Conservation (phyloP, 2,113 vertebrate genomes). For the Periophthalmodon schlosseri region DNA sequence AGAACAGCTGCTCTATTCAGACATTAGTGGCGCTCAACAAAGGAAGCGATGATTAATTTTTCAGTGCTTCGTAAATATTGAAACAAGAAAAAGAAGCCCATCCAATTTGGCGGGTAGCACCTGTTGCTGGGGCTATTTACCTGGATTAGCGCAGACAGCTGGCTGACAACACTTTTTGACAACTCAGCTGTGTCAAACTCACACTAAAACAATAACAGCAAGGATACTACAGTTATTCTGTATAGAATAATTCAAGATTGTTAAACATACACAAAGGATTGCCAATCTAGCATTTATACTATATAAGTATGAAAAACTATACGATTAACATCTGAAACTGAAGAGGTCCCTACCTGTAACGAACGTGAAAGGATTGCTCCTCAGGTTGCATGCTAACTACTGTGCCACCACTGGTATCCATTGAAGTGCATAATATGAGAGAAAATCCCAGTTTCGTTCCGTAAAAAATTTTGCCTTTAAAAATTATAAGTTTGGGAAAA, state of each 20-base stretch:
- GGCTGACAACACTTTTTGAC: constrained; percentile 1
- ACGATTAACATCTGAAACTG: constrained; percentile 10
- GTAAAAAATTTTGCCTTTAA: constrained; percentile 63
- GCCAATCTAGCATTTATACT: background rate
- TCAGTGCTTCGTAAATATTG: constrained; percentile 76
- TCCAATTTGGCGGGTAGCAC: constrained; percentile 34
- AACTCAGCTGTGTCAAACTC: constrained; percentile 14
- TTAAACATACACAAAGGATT: background rate
- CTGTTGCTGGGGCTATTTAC: constrained; percentile 42
- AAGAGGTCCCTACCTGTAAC: constrained; percentile 91
- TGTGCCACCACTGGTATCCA: constrained; percentile 83
- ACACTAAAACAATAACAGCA: background rate
- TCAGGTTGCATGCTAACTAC: constrained; percentile 84
- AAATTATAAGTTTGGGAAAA: background rate
- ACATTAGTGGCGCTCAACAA: constrained; percentile 37
- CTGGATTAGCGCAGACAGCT: constrained; percentile 33
- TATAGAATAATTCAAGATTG: background rate
- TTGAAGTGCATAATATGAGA: constrained; percentile 86
- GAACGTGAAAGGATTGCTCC: constrained; percentile 88
- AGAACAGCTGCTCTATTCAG: constrained; percentile 1
- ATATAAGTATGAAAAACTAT: background rate
- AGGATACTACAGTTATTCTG: background rate
- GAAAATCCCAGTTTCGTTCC: constrained; percentile 66
- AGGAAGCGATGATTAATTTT: constrained; percentile 66
- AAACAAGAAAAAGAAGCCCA: constrained; percentile 29